These are phyloP conservation scores for Oreochromis tanganicae DNA, from an alignment of 2,113 vertebrate species.

Conservation along the genomic window DNA sequence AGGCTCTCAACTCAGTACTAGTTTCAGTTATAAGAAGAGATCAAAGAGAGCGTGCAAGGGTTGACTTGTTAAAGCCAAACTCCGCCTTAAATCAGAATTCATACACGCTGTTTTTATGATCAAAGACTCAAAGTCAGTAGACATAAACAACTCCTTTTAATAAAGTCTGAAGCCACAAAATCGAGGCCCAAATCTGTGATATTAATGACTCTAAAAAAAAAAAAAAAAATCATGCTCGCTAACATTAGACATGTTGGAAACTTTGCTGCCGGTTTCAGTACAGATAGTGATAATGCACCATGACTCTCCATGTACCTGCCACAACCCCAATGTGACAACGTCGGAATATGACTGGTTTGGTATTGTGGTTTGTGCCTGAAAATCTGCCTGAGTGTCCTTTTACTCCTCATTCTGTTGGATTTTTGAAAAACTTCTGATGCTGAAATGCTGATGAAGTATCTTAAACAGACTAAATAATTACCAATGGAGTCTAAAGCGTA, in stretches of 20 bases:
- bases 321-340: background rate
- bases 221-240: background rate
- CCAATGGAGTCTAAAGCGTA: background rate
- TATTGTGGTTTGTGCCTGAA: background rate
- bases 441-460: background rate
- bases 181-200: slow-evolving; percentile 9
- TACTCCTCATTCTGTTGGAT: background rate
- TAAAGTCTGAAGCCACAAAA: slow-evolving; percentile 28
- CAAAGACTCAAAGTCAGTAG: slow-evolving; percentile 33
- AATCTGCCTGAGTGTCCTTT: background rate
- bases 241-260: background rate
- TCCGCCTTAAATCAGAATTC: slow-evolving; percentile 53
- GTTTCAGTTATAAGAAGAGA: slow-evolving; percentile 32
- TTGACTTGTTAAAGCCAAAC: slow-evolving; percentile 49
- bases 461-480: background rate
- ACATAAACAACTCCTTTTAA: slow-evolving; percentile 48
- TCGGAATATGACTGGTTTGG: background rate
- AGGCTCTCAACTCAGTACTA: background rate
- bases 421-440: background rate
- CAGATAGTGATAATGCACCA: background rate
- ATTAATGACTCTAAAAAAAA: slow-evolving; percentile 8
- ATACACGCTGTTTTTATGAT: slow-evolving; percentile 36
- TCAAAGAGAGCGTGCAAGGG: slow-evolving; percentile 43
- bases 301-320: background rate
- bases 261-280: background rate